phyloP scores from a whole-genome alignment of 1,140 invertebrate genomes.

The Bombus confusus region DNA sequence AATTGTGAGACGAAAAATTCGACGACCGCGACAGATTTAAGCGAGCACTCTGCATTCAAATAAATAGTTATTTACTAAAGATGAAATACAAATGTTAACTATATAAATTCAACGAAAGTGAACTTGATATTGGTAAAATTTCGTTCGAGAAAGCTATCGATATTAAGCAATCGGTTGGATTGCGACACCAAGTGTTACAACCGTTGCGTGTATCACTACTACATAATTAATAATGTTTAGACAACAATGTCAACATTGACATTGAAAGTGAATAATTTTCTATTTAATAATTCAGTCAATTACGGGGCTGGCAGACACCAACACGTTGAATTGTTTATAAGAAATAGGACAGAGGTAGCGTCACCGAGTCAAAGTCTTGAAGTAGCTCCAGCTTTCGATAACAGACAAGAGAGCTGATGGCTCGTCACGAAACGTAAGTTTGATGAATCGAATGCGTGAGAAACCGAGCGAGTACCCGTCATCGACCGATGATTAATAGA shows the following conservation, averaged over 20 bases:
- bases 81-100: too few relatives aligned
- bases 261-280: conserved; percentile 43
- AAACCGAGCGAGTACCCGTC: conserved; percentile 63
- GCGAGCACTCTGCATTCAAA: too few relatives aligned
- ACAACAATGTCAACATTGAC: conserved; percentile 8
- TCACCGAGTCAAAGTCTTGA: conserved; percentile 51
- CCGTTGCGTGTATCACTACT: not conserved
- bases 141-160: not conserved
- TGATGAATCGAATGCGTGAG: conserved; percentile 63
- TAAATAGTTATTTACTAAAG: too few relatives aligned
- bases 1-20: too few relatives aligned
- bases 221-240: conserved; percentile 48
- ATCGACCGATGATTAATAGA: conserved; percentile 70
- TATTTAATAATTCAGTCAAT: conserved; percentile 54
- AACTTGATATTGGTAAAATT: not conserved
- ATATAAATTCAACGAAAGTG: not conserved
- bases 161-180: not conserved
- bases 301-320: conserved; percentile 37
- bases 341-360: conserved; percentile 47
- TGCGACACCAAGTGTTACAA: not conserved
- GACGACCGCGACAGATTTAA: too few relatives aligned
- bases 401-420: conserved; percentile 30
- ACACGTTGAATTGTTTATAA: conserved; percentile 25
- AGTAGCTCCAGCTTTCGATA: conserved; percentile 53
- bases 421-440: conserved; percentile 46